Conservation (phyloP, 2,113 vertebrate species). For the Mesembrinibis cayennensis region DNA sequence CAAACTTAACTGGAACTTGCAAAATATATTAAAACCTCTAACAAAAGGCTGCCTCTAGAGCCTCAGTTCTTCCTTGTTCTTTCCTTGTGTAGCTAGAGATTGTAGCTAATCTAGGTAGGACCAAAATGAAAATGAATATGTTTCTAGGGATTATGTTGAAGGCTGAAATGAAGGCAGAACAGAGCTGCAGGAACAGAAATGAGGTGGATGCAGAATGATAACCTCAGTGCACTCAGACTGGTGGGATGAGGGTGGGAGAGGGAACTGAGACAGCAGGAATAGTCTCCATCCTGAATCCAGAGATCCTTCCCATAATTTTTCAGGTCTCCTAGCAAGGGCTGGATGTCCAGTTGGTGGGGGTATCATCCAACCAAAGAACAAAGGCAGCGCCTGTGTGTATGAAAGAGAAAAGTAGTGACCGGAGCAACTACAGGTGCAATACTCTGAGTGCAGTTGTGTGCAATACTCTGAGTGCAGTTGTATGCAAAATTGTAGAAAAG, state of each 20-base stretch:
- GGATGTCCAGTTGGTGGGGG: not conserved
- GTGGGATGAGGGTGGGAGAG: not conserved
- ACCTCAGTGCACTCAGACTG: rapidly evolving
- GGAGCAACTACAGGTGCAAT: not conserved
- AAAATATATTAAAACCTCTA: not conserved
- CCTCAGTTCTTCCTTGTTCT: not conserved
- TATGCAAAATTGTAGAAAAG: not conserved
- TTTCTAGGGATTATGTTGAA: not conserved
- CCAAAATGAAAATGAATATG: not conserved
- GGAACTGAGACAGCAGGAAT: not conserved
- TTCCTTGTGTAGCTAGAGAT: not conserved
- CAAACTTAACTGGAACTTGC: not conserved
- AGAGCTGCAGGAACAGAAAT: not conserved
- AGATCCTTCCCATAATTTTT: not conserved
- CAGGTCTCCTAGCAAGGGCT: not conserved
- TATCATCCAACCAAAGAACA: not conserved
- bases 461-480: rapidly evolving
- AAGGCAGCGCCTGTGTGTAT: rapidly evolving
- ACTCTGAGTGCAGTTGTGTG: rapidly evolving
- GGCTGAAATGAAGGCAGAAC: not conserved
- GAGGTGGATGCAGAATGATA: not conserved
- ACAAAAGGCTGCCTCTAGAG: not conserved
- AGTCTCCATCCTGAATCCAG: not conserved
- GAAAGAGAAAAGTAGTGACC: not conserved
- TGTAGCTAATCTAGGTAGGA: not conserved